A percentile compares a stretch with the other conserved stretches of the same genome.
Conservation (phyloP, 2,113 vertebrate genomes). For the Eurypyga helias region DNA sequence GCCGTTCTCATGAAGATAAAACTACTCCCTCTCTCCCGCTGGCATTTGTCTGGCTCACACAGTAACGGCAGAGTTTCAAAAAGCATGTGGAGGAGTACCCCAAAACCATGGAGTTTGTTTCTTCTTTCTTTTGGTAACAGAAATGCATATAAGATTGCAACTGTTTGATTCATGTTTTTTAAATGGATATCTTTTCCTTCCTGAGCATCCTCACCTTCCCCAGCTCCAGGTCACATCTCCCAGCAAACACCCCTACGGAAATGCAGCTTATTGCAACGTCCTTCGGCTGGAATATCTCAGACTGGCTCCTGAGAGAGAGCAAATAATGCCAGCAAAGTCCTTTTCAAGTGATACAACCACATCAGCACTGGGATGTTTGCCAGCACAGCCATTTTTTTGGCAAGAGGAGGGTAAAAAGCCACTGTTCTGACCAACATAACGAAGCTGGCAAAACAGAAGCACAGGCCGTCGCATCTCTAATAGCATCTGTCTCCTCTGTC, state of each 20-base stretch:
- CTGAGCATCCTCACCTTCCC: background rate
- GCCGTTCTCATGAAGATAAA: background rate
- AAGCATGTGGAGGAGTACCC: background rate
- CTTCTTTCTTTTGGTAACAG: background rate
- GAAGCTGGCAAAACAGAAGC: background rate
- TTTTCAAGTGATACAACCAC: background rate
- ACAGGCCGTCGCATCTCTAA: background rate
- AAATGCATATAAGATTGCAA: background rate
- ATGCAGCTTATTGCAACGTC: background rate
- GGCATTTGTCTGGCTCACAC: background rate
- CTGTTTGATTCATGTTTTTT: background rate
- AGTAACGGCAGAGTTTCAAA: background rate
- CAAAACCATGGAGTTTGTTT: background rate
- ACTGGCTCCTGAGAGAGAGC: background rate
- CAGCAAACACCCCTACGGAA: background rate
- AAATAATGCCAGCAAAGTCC: constrained; percentile 29
- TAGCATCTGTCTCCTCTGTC: background rate
- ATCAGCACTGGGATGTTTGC: constrained; percentile 17
- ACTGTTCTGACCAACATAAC: background rate
- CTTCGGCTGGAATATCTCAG: background rate
- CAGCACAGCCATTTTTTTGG: constrained; percentile 14
- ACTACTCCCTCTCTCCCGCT: background rate
- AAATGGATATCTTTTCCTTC: background rate
- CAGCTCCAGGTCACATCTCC: background rate
- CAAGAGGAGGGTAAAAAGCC: constrained; percentile 27